phyloP scores from a whole-genome alignment of 2,888 invertebrate genomes.

The Apodemia mormo region DNA sequence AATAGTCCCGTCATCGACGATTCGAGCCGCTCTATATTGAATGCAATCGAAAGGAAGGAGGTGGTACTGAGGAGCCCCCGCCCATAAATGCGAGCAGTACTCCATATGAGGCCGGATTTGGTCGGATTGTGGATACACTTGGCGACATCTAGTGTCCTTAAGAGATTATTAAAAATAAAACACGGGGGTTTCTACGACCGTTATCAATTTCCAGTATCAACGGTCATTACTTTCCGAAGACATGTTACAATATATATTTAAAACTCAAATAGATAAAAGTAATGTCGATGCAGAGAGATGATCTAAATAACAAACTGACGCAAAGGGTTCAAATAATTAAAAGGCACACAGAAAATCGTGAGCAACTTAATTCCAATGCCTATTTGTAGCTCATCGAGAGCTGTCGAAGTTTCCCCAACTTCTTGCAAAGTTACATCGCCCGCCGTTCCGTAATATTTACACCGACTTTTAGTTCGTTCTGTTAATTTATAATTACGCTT shows the following conservation, averaged over 20 bases:
- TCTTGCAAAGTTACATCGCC: conserved; percentile 49
- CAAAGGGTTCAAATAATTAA: conserved; percentile 76
- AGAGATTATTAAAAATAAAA: too few relatives aligned
- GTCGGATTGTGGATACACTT: too few relatives aligned
- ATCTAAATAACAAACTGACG: conserved; percentile 44
- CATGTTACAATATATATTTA: neutral
- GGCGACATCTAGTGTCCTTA: too few relatives aligned
- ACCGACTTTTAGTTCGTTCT: conserved; percentile 61
- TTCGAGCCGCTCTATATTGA: too few relatives aligned
- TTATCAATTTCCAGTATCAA: too few relatives aligned
- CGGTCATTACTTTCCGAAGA: too few relatives aligned
- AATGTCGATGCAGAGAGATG: neutral
- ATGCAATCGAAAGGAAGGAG: too few relatives aligned
- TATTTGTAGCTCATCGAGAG: conserved; percentile 68
- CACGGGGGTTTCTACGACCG: too few relatives aligned
- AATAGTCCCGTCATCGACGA: too few relatives aligned
- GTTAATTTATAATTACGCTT: conserved; percentile 74
- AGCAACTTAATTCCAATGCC: conserved; percentile 76
- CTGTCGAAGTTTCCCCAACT: conserved; percentile 53
- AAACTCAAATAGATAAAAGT: neutral
- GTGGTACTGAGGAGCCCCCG: too few relatives aligned
- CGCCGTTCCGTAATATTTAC: conserved; percentile 65
- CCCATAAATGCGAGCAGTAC: too few relatives aligned
- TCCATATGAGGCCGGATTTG: too few relatives aligned
- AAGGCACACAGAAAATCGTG: conserved; percentile 73